A percentile compares a stretch with the other conserved stretches of the same genome.
phyloP scores from a whole-genome alignment of 1,140 invertebrate species.

The Lasioglossum albipes region DNA sequence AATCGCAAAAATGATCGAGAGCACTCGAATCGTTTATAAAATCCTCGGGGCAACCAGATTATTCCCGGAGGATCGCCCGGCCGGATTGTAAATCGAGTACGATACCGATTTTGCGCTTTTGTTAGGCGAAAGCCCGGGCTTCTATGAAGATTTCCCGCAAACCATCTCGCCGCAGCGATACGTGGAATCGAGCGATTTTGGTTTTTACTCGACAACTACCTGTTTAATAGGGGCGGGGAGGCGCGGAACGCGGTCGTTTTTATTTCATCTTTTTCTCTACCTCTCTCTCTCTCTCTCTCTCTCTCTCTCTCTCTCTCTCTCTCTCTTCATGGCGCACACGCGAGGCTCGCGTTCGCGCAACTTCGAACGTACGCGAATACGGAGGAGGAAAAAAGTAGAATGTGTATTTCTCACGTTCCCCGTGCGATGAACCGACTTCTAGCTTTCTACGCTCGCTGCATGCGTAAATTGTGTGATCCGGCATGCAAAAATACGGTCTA shows the following conservation, averaged over 20 bases:
- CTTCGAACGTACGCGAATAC: slow-evolving; percentile 13
- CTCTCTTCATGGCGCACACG: neutral
- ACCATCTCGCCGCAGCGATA: neutral
- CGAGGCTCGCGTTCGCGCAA: slow-evolving; percentile 8
- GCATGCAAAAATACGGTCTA: slow-evolving; percentile 13
- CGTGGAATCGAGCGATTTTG: slow-evolving; percentile 6
- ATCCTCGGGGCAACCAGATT: neutral
- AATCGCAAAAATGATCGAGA: slow-evolving; percentile 15
- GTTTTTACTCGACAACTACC: slow-evolving; percentile 39
- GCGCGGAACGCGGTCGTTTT: neutral
- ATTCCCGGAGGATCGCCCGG: neutral
- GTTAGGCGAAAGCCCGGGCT: neutral
- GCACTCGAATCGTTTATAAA: slow-evolving; percentile 11
- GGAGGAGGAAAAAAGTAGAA: slow-evolving; percentile 18
- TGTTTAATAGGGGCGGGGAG: slow-evolving; percentile 37
- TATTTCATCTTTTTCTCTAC: neutral
- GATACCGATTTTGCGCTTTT: slow-evolving; percentile 22
- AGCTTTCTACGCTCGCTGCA: slow-evolving; percentile 26
- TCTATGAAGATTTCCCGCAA: slow-evolving; percentile 7
- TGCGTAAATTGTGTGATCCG: slow-evolving; percentile 31
- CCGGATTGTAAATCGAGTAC: slow-evolving; percentile 3
- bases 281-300: too few relatives aligned
- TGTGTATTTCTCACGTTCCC: slow-evolving; percentile 42
- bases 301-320: too few relatives aligned
- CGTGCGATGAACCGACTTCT: slow-evolving; percentile 45